Conservation (phyloP, 2,797 vertebrate species). For the Anomalospiza imberbis region DNA sequence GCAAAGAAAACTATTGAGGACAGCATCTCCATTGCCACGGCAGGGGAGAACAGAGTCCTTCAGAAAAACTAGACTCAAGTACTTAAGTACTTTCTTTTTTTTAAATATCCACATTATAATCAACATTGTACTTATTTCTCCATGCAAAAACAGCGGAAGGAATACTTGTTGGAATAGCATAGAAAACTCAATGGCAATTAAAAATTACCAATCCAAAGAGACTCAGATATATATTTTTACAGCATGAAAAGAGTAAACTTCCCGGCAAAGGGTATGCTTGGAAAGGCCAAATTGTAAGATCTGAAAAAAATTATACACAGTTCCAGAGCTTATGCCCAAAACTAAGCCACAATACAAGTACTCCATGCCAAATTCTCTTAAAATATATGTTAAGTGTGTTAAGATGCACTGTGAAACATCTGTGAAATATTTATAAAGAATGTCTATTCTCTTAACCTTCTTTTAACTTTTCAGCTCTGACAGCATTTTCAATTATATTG, state of each 20-base stretch:
- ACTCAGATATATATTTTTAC: background rate
- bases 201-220: background rate
- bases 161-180: background rate
- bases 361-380: background rate
- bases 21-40: background rate
- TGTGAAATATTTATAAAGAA: background rate
- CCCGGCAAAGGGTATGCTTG: background rate
- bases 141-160: background rate
- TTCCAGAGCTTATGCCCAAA: background rate
- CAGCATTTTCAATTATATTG: background rate
- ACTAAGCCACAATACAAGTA: background rate
- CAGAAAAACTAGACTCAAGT: background rate
- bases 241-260: background rate
- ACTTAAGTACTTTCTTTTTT: background rate
- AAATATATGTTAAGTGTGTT: background rate
- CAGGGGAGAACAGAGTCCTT: background rate
- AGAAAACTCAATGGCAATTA: background rate
- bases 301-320: background rate
- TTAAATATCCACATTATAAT: background rate
- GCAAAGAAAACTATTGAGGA: background rate
- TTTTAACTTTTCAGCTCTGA: background rate
- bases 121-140: background rate
- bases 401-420: background rate
- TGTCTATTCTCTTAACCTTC: background rate
- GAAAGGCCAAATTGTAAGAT: background rate